Conservation (phyloP, 2,113 vertebrate species). For the Turnix velox region DNA sequence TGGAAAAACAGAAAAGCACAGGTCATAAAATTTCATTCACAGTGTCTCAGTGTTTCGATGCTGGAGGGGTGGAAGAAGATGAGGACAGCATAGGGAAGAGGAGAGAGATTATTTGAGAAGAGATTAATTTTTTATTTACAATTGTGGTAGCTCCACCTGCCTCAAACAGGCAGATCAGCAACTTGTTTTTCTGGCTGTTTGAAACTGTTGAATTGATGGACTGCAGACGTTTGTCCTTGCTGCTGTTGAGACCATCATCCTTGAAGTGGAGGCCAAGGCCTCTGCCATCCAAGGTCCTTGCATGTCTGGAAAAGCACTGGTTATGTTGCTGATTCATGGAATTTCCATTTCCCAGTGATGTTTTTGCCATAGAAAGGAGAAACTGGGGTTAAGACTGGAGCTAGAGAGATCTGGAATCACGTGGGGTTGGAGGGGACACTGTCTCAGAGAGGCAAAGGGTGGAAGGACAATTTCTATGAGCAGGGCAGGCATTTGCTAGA, state of each 20-base stretch:
- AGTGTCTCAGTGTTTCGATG: not conserved
- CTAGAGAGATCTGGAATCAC: not conserved
- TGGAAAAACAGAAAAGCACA: not conserved
- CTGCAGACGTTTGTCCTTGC: not conserved
- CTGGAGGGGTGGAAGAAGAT: not conserved
- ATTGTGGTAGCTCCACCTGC: not conserved
- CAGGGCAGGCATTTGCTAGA: not conserved
- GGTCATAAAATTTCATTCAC: not conserved
- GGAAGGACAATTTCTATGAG: not conserved
- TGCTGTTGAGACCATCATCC: not conserved
- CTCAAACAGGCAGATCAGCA: not conserved
- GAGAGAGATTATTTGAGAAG: not conserved
- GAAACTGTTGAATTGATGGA: not conserved
- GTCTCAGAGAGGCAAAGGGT: not conserved
- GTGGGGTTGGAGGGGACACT: not conserved
- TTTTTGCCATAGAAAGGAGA: not conserved
- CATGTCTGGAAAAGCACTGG: not conserved
- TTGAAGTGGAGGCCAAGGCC: not conserved
- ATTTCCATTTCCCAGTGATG: not conserved
- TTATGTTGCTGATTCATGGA: not conserved
- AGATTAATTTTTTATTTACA: not conserved
- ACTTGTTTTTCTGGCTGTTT: not conserved
- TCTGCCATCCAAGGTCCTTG: not conserved
- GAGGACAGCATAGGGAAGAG: not conserved
- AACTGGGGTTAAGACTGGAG: not conserved